Evolutionary conservation across 2,888 invertebrate species (phyloP), one percentile per base, ranked within the genome.

Genomic region (Liopterus haemorrhoidalis): DNA sequence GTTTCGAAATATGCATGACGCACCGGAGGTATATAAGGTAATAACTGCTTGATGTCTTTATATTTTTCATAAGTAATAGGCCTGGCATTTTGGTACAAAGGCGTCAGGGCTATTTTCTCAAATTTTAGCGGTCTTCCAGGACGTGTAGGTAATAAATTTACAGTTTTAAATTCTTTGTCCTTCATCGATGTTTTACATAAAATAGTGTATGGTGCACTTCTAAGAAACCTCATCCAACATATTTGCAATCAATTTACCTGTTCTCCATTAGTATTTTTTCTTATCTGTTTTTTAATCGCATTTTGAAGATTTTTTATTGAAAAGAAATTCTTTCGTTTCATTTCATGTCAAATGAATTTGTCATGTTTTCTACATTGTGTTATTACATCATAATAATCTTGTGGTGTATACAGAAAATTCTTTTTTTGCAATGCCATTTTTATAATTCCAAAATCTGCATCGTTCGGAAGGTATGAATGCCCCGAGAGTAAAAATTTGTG

Each of bases 401-500:
- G 41, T 32, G 44, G 44, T 32, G 33, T 48, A 33, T 49, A 46
- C 25, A 46, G 11, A 18, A 46, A 33, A 46, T 50, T 50, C 19
- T 45, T 48, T 41, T 45, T 47, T 43, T 25, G 15, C 22, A 57
- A 51, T 42, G 50, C 40, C 48, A 51, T 54, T 56, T 54, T 49
- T 49, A 54, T 41, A 21, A 53, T 49, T 48, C 39, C 54, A 55
- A 56, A 58, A 54, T 54, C 51, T 50, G 46, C 51, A 44, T 57
- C 52, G 48, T 56, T 54, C 43, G 51, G 54, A 38, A 54, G 47
- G 54, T 52, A 53, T 50, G 49, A 54, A 53, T 56, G 53, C 36
- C 51, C 47, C 40, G 53, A 56, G 48, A 54, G 35, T 52, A 54
- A 53, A 40, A 52, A 52, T 46, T 52, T 52, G 30, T 48, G 48